A percentile compares a stretch with the other conserved stretches of the same genome.
phyloP scores from a whole-genome alignment of 2,113 vertebrate species.

The Gnathonemus longibarbis region DNA sequence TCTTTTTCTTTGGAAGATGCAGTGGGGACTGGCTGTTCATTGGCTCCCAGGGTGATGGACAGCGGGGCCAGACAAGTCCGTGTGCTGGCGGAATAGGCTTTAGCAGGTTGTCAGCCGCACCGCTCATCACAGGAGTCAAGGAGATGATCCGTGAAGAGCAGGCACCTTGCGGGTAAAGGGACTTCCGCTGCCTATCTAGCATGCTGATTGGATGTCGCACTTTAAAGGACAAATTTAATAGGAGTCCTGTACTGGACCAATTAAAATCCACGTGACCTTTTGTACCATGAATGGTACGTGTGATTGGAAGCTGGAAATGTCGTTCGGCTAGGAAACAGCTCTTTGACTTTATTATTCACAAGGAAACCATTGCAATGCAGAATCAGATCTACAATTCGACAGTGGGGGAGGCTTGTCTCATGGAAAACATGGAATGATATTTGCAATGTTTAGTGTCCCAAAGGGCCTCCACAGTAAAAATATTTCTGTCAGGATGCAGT shows the following conservation, averaged over 20 bases:
- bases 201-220: conserved; percentile 15
- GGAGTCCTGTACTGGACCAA: conserved; percentile 16
- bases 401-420: neutral
- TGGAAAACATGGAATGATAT: neutral
- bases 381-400: neutral
- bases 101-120: neutral
- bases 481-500: neutral
- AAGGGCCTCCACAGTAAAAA: neutral
- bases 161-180: neutral
- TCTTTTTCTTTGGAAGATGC: neutral
- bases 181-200: neutral
- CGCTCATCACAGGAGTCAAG: neutral
- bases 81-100: neutral
- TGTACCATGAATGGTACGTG: conserved; percentile 8
- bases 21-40: neutral
- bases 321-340: neutral
- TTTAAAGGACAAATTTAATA: conserved; percentile 22
- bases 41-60: neutral
- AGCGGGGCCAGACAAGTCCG: neutral
- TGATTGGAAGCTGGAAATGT: neutral
- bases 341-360: neutral
- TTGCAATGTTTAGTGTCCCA: neutral
- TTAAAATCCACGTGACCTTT: conserved; percentile 26
- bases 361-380: neutral
- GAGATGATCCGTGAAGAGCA: neutral